Evolutionary conservation across 2,888 invertebrate species (phyloP).

Genomic region (Spilarctia lutea): DNA sequence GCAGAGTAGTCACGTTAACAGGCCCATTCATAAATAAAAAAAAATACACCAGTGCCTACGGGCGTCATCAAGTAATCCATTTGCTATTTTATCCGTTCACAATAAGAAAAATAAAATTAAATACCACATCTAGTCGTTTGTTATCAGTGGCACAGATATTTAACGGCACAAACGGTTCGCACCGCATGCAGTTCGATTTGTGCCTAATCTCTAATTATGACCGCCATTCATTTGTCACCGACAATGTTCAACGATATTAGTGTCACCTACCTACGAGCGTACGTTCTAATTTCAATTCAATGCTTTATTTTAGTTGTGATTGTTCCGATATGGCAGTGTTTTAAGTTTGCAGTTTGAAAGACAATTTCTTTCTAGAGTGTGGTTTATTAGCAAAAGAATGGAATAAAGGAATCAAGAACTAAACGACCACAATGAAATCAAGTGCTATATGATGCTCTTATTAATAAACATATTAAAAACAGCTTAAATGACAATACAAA

Average conservation of each 20-base stretch:
- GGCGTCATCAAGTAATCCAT: too few species aligned
- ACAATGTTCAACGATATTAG: constrained; percentile 24
- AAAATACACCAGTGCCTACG: too few species aligned
- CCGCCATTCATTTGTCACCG: constrained; percentile 69
- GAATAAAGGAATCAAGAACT: background rate
- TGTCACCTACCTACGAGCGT: constrained; percentile 22
- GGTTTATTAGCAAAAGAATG: background rate
- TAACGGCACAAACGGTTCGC: constrained; percentile 46
- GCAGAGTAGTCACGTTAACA: too few species aligned
- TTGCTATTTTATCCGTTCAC: too few species aligned
- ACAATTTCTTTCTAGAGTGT: background rate
- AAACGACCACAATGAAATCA: background rate
- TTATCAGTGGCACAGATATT: constrained; percentile 38
- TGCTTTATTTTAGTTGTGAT: background rate
- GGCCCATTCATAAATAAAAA: too few species aligned
- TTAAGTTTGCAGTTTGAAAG: background rate
- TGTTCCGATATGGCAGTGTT: background rate
- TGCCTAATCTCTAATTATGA: constrained; percentile 78
- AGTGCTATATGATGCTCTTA: background rate
- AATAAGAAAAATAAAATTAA: background rate
- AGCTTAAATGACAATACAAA: too few species aligned
- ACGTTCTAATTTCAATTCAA: background rate
- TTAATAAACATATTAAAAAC: too few species aligned
- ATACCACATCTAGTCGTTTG: constrained; percentile 20
- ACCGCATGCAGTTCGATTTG: constrained; percentile 62